These are phyloP conservation scores for Drosophila quadrilineata DNA, from an alignment of 1,140 invertebrate genomes.

Conservation along the genomic window DNA sequence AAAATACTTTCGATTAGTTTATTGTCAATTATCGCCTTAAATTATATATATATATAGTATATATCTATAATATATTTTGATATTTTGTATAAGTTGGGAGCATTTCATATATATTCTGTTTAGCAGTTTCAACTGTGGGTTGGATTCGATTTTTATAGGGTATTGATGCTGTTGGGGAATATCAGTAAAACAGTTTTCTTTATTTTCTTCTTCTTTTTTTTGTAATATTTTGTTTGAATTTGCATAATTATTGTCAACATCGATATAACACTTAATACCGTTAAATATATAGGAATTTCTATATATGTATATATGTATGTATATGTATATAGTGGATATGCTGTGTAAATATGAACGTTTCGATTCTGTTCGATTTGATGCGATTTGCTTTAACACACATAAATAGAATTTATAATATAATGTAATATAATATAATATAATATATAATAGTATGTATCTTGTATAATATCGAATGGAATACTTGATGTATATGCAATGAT, in stretches of 20 bases:
- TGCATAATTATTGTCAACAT: slow-evolving; percentile 72
- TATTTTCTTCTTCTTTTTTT: no score
- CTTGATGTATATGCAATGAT: not conserved
- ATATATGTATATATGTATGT: slow-evolving; percentile 35
- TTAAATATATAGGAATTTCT: slow-evolving; percentile 13
- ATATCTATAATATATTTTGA: not conserved
- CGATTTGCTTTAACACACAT: slow-evolving; percentile 50
- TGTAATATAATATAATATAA: slow-evolving; percentile 10
- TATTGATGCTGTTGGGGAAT: not conserved
- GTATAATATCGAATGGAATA: slow-evolving; percentile 1
- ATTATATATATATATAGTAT: slow-evolving; percentile 6
- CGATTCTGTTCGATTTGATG: slow-evolving; percentile 21
- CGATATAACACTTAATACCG: slow-evolving; percentile 66
- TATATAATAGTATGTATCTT: not conserved
- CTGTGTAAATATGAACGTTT: slow-evolving; percentile 60
- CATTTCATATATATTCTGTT: no score
- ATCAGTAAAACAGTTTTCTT: no score
- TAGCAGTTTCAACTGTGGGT: slow-evolving; percentile 32
- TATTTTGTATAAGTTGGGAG: slow-evolving; percentile 5
- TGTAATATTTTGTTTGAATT: slow-evolving; percentile 4
- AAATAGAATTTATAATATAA: slow-evolving; percentile 35
- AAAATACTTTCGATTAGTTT: no score
- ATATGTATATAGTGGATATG: slow-evolving; percentile 30
- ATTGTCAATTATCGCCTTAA: slow-evolving; percentile 11
- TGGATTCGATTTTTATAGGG: slow-evolving; percentile 1